phyloP scores from a whole-genome alignment of 2,113 vertebrate genomes.

The Pelvicachromis taeniatus region DNA sequence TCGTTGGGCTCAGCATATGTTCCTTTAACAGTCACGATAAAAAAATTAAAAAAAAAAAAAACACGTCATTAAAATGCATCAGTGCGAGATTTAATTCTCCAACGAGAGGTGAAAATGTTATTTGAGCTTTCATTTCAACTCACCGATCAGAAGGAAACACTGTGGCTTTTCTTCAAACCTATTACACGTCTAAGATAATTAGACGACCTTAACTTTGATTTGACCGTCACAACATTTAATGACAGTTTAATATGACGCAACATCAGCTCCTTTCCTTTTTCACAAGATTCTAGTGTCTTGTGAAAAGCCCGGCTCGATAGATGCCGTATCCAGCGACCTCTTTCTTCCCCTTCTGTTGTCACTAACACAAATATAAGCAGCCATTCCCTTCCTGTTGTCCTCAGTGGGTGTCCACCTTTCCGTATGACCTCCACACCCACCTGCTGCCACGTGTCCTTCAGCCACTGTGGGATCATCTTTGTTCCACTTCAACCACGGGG shows the following conservation, averaged over 20 bases:
- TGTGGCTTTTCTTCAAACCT: background rate
- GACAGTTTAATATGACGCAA: background rate
- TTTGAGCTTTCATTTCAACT: background rate
- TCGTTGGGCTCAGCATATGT: background rate
- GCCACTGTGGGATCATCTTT: background rate
- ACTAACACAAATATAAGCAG: background rate
- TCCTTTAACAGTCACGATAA: background rate
- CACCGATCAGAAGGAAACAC: background rate
- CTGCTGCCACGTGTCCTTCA: background rate
- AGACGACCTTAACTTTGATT: accelerated
- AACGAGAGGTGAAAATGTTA: background rate
- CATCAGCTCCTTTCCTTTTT: background rate
- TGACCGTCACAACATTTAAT: background rate
- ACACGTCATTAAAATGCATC: background rate
- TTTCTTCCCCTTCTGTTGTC: background rate
- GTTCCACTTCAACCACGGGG: background rate
- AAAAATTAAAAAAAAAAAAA: background rate
- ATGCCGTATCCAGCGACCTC: background rate
- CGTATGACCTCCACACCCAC: background rate
- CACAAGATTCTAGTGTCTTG: background rate
- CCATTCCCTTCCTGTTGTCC: background rate
- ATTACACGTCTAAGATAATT: background rate
- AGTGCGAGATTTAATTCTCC: background rate
- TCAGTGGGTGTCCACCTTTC: background rate
- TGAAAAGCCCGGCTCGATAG: background rate